Evolutionary conservation across 2,113 vertebrate genomes (phyloP).

Genomic region (Coryphaenoides rupestris): DNA sequence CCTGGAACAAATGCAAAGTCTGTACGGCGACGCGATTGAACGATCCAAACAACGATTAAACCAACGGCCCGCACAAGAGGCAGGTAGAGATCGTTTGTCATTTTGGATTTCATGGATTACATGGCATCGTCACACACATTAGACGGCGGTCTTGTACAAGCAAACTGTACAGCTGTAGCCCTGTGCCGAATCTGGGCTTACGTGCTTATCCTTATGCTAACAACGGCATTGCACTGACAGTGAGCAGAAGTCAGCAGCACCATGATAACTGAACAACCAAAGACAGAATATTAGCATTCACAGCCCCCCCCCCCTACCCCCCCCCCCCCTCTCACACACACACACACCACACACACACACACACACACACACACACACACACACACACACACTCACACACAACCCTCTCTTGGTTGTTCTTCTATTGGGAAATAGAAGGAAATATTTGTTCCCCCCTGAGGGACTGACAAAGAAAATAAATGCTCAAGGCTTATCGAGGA

Average conservation of each 20-base stretch:
- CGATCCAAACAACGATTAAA: too few relatives aligned
- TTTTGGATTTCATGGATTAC: too few relatives aligned
- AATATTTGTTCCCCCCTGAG: constrained; percentile 44
- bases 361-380: too few relatives aligned
- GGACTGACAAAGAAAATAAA: constrained; percentile 21
- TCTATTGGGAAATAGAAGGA: constrained; percentile 26
- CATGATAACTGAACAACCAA: constrained; percentile 19
- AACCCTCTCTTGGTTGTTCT: constrained; percentile 38
- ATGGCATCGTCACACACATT: not conserved
- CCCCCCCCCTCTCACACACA: too few relatives aligned
- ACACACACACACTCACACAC: too few relatives aligned
- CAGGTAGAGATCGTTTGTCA: too few relatives aligned
- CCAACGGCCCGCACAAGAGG: too few relatives aligned
- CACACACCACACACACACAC: not conserved
- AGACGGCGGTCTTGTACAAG: constrained; percentile 14
- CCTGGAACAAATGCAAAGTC: too few relatives aligned
- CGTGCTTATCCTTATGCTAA: constrained; percentile 18
- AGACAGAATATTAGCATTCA: constrained; percentile 17
- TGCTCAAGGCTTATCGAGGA: constrained; percentile 48
- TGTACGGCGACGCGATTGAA: too few relatives aligned
- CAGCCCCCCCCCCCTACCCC: not conserved
- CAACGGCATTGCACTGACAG: constrained; percentile 8
- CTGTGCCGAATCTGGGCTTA: not conserved
- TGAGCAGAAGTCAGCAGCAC: constrained; percentile 20
- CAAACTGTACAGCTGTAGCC: constrained; percentile 1